Evolutionary conservation across 2,797 vertebrate species (phyloP).

Genomic region (Synanceia verrucosa): DNA sequence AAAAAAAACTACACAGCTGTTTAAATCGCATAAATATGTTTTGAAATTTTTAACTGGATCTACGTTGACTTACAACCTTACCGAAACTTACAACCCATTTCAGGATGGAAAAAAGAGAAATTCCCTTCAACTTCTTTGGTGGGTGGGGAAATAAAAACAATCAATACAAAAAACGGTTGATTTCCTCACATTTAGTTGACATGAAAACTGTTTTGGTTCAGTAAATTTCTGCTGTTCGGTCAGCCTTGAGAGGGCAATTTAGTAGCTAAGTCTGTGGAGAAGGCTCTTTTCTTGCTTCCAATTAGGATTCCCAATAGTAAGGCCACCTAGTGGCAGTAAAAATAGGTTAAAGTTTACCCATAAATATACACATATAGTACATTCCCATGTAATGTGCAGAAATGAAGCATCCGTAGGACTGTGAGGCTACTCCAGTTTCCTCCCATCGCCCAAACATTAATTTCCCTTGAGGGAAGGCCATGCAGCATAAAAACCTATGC

Average conservation of each 20-base stretch:
- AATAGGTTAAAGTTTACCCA: neutral
- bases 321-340: neutral
- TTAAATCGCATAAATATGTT: neutral
- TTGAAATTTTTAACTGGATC: neutral
- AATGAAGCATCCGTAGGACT: neutral
- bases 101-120: no score
- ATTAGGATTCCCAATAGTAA: neutral
- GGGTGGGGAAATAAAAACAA: neutral
- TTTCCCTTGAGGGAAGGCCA: no score
- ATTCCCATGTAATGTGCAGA: neutral
- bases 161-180: neutral
- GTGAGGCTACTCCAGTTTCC: no score
- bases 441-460: no score
- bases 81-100: no score
- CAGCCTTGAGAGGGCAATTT: neutral
- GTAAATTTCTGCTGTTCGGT: neutral
- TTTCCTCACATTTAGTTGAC: neutral
- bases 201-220: neutral
- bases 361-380: neutral
- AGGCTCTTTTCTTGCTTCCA: neutral
- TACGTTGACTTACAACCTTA: neutral
- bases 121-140: neutral
- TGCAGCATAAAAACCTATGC: no score
- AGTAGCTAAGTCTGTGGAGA: neutral
- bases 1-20: neutral